Base-by-base conservation (phyloP, 2,797 vertebrate species). In the Micrastur ruficollis region DNA sequence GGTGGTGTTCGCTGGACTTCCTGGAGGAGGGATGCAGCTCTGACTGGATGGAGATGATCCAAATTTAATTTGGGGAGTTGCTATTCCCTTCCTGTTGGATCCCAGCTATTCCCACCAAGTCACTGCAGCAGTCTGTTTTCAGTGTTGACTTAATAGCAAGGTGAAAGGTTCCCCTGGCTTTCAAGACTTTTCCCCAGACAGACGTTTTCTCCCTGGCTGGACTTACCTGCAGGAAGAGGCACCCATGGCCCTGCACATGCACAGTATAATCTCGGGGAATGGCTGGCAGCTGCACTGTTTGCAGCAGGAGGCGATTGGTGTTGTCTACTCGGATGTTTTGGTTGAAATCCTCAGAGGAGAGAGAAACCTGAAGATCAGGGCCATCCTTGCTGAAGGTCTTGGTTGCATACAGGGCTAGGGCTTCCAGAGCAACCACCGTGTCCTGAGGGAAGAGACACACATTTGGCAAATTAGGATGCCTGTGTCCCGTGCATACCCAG, bases 341-440 rank as follows among this genome's bases (percentile, higher is more conserved):
- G 49, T 86, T 97, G 96, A 98, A 97, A 25, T 96, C 98, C 49
- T 97, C 95, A 9, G 96, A 49, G 8, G 98, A 98, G 9, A 96
- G 98, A 91, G 99, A 97, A 14, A 68, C 97, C 50, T 99, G 98
- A 5, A 80, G 95, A 66, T 98, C 95, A 26, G 73, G 85, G 62
- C 98, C 98, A 12, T 98, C 98, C 4, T 93, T 94, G 25, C 92
- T 98, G 81, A 98, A 99, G 84, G 98, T 98, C 91, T 96, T 97
- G 17, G 97, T 78, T 38, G 98, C 98, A 36, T 99, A 99, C 61
- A 98, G 98, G 19, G 99, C 97, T 86, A 99, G 97, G 11, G 99
- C 99, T 97, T 99, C 98, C 56, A 99, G 98, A 86, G 98, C 99
- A 87, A 99, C 98, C 52, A 99, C 98, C 0, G 99, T 99, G 92